Conservation (phyloP, 2,797 vertebrate species). For the Melanogrammus aeglefinus region DNA sequence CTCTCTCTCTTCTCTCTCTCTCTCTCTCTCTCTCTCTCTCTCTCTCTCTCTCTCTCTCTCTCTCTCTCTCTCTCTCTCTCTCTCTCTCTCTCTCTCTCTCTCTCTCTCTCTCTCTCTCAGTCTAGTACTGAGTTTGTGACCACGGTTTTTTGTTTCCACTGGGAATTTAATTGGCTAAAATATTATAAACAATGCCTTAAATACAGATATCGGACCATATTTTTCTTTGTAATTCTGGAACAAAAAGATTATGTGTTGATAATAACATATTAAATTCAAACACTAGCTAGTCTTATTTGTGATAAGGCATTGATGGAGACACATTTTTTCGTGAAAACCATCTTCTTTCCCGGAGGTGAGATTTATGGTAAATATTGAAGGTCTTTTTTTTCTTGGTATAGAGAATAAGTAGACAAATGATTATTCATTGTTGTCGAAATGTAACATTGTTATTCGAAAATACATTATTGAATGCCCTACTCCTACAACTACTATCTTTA, state of each 20-base stretch:
- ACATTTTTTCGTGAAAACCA: no score
- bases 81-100: not conserved
- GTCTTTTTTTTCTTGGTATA: no score
- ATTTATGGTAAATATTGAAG: not conserved
- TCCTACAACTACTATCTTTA: no score
- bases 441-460: no score
- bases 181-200: not conserved
- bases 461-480: no score
- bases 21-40: conserved; percentile 6
- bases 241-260: not conserved
- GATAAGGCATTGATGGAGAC: no score
- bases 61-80: not conserved
- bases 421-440: no score
- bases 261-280: not conserved
- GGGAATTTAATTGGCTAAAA: conserved; percentile 9
- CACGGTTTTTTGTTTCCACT: conserved; percentile 36
- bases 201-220: not conserved
- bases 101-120: not conserved
- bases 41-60: not conserved
- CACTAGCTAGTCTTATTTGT: no score
- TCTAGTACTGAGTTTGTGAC: not conserved
- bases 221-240: not conserved
- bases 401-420: no score
- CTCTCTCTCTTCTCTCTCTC: no score
- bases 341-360: not conserved